A percentile compares a stretch with the other conserved stretches of the same genome.
These are phyloP conservation scores for Tympanuchus pallidicinctus DNA, from an alignment of 2,113 vertebrate species.

Conservation along the genomic window DNA sequence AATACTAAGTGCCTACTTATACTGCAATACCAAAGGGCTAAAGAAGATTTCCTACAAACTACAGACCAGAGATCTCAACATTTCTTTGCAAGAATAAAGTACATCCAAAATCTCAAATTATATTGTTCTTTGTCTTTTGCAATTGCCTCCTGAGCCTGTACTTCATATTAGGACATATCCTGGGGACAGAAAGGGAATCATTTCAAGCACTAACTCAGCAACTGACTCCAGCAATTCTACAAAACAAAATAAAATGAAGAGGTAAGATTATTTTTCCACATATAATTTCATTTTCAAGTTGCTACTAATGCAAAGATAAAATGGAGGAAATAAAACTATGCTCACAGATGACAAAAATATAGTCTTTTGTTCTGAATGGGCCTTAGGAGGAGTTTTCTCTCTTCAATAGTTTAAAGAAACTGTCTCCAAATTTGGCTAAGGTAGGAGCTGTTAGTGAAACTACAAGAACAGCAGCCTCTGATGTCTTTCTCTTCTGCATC, in stretches of 20 bases:
- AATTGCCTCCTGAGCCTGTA: conserved; percentile 40
- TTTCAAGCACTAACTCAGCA: conserved; percentile 11
- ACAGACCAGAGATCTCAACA: neutral
- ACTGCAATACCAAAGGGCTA: neutral
- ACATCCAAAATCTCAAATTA: conserved; percentile 34
- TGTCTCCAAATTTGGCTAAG: neutral
- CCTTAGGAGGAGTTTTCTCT: neutral
- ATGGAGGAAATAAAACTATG: neutral
- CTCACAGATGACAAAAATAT: neutral
- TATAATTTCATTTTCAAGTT: neutral
- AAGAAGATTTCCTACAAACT: neutral
- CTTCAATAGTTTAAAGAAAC: neutral
- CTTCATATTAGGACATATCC: conserved; percentile 30
- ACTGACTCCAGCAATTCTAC: neutral
- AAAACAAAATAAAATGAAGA: neutral
- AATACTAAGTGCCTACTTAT: too few relatives aligned
- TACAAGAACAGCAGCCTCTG: neutral
- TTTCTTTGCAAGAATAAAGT: neutral
- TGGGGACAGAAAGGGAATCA: conserved; percentile 5
- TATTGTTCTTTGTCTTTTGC: conserved; percentile 43
- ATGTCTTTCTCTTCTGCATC: neutral
- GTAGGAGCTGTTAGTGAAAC: neutral
- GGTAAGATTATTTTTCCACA: neutral
- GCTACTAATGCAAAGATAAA: neutral
- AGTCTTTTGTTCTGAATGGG: neutral